phyloP scores from a whole-genome alignment of 2,113 vertebrate species.

The Thymallus thymallus region DNA sequence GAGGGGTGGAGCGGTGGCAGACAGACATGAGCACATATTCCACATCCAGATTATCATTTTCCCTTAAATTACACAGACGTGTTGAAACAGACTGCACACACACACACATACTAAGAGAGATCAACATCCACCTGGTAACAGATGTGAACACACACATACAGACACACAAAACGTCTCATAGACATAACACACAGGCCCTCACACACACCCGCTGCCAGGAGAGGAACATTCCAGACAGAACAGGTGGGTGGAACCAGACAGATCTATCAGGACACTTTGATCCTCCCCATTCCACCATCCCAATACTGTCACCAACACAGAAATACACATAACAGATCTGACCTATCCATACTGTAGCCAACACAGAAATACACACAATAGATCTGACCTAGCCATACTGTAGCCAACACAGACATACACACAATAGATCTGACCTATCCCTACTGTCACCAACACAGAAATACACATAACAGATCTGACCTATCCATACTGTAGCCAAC shows the following conservation, averaged over 20 bases:
- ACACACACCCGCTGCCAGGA: constrained; percentile 34
- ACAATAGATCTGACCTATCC: too few species aligned
- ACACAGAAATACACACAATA: too few species aligned
- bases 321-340: too few species aligned
- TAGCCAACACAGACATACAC: too few species aligned
- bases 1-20: constrained; percentile 58
- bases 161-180: constrained; percentile 16
- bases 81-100: constrained; percentile 68
- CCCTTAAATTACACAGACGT: constrained; percentile 71
- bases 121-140: too few species aligned
- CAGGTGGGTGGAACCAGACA: constrained; percentile 73
- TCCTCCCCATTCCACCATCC: constrained; percentile 28
- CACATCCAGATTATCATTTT: constrained; percentile 77
- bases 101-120: constrained; percentile 37
- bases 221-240: constrained; percentile 71
- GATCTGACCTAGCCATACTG: too few species aligned
- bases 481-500: not conserved
- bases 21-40: constrained; percentile 75
- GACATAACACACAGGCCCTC: constrained; percentile 20
- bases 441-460: constrained; percentile 12
- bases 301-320: too few species aligned
- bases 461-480: not conserved
- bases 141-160: constrained; percentile 54
- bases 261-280: constrained; percentile 68
- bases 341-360: too few species aligned